phyloP scores from a whole-genome alignment of 2,888 invertebrate species.

The Nesidiocoris tenuis region DNA sequence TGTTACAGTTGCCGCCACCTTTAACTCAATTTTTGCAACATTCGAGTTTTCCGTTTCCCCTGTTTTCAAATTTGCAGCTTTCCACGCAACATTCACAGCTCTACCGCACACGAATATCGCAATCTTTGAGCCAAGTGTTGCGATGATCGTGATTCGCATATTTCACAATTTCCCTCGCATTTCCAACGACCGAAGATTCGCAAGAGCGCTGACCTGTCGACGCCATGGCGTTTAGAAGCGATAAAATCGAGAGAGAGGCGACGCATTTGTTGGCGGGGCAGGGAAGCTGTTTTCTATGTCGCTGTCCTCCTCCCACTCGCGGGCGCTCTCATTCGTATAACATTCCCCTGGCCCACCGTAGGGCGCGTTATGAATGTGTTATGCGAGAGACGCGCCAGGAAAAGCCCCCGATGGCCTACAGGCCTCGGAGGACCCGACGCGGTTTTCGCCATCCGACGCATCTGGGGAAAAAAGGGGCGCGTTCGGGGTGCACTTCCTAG shows the following conservation, averaged over 20 bases:
- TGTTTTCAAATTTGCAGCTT: too few relatives aligned
- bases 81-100: too few relatives aligned
- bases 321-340: too few relatives aligned
- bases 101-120: too few relatives aligned
- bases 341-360: too few relatives aligned
- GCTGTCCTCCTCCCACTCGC: not conserved
- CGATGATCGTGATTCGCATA: not conserved
- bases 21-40: too few relatives aligned
- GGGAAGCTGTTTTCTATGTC: not conserved
- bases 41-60: too few relatives aligned
- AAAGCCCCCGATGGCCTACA: not conserved
- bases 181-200: not conserved
- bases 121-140: not conserved
- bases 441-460: conserved; percentile 27
- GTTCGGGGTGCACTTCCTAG: conserved; percentile 31
- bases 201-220: not conserved
- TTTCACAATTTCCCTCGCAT: not conserved
- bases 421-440: conserved; percentile 1
- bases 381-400: conserved; percentile 24
- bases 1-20: too few relatives aligned
- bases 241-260: not conserved
- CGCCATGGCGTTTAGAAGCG: not conserved
- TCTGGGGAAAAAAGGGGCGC: not conserved
- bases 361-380: conserved; percentile 29
- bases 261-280: not conserved